Base-by-base conservation (phyloP, 2,113 vertebrate genomes). In the Indicator maculatus region DNA sequence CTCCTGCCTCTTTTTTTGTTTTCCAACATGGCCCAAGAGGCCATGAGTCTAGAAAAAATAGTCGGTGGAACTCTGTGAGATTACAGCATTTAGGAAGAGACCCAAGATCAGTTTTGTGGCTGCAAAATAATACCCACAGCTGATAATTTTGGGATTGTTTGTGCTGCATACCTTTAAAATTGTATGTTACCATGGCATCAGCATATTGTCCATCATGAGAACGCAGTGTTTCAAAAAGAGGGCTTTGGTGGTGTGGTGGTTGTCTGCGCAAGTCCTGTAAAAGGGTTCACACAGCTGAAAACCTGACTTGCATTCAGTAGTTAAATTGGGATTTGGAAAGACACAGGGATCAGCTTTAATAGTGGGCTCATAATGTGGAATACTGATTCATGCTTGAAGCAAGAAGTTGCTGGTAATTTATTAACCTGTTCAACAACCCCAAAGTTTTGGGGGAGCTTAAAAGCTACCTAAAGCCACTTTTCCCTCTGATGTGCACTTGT, bases 21-120 rank as follows among this genome's bases (percentile, higher is more conserved):
- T 89, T 82, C 31, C 19, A 17, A 26, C 27, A 8, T 55, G 50
- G 67, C 58, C 31, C 11, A 33, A 10, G 11, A 15, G 41, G 1
- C n/a, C 0, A 0, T 23, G 36, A 76, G 56, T 16, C 19, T n/a
- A 33, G 20, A 21, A 23, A 53, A 28, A 27, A 53, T 26, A 14
- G 5, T 59, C 24, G 47, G 23, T 39, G 86, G 50, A 77, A 65
- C 39, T 28, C 1, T 14, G 5, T 36, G 30, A 83, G 13, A 61
- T 44, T 41, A 72, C 60, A 53, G 21, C 33, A 23, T 56, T 3
- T 71, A 16, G 27, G 66, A 87, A 44, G 53, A 81, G 30, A 23
- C 31, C 87, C 19, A 59, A 59, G 21, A 8, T 56, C 27, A 30
- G 21, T 41, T 73, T 90, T 1, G 3, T 59, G n/a, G n/a, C 55